phyloP scores from a whole-genome alignment of 2,888 invertebrate species.

The Drosophila yooni region DNA sequence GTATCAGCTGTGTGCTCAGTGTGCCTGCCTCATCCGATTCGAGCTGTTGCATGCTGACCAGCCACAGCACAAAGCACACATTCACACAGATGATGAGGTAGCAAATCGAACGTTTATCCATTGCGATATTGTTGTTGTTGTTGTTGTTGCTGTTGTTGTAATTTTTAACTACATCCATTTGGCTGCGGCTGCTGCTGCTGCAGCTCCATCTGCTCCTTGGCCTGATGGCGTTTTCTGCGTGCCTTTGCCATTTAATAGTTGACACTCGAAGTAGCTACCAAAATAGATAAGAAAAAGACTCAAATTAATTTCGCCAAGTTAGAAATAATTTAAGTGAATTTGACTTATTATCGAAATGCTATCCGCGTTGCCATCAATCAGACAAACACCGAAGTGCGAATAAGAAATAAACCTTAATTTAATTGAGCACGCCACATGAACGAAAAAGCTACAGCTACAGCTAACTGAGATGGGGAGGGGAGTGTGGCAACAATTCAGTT shows the following conservation, averaged over 20 bases:
- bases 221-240: conserved; percentile 70
- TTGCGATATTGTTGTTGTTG: conserved; percentile 72
- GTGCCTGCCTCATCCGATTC: conserved; percentile 58
- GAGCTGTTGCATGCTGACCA: conserved; percentile 83
- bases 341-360: conserved; percentile 3
- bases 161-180: conserved; percentile 45
- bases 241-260: conserved; percentile 72
- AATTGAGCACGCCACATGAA: conserved; percentile 40
- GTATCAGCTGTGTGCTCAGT: conserved; percentile 13
- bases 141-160: not conserved
- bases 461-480: not conserved
- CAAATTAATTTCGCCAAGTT: conserved; percentile 1
- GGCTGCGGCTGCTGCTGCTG: conserved; percentile 14
- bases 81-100: conserved; percentile 83
- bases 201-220: conserved; percentile 19
- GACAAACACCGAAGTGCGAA: conserved; percentile 24
- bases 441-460: not conserved
- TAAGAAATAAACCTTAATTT: conserved; percentile 40
- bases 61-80: conserved; percentile 84
- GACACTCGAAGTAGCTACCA: conserved; percentile 41
- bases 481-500: conserved; percentile 17
- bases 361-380: conserved; percentile 12
- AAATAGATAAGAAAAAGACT: not conserved
- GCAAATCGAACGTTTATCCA: conserved; percentile 84
- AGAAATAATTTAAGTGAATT: not conserved